Base-by-base conservation (phyloP, 2,113 vertebrate genomes). In the Gambusia holbrooki region DNA sequence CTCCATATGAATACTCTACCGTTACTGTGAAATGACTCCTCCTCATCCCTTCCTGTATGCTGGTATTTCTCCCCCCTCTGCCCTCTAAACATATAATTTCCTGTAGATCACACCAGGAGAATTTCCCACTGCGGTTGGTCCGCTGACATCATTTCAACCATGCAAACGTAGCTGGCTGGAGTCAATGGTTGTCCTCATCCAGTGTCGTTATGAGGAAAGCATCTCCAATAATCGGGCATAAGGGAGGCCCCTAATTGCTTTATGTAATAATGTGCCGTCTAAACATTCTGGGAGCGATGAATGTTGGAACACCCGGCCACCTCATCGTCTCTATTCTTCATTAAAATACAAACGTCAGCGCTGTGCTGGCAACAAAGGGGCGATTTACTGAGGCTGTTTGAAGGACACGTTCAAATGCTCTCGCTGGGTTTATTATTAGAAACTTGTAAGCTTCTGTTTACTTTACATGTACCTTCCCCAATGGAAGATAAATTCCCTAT, bases 221-320 rank as follows among this genome's bases (percentile, higher is more conserved):
- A 88, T 86, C 85, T 86, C 88, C 85, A 82, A 88, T 62, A 83
- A 64, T 87, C 73, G 45, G 45, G 17, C 8, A 3, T 58, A 7
- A 22, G 51, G 51, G 3, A 58, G 22, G 51, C 92, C 91, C 90
- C 77, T 94, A 93, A 94, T 92, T 93, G 85, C 89, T 91, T 92
- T 94, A 92, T 91, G 92, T 92, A 93, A 94, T 92, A 90, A 90
- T 84, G 91, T 81, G 63, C 86, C 81, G 64, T 89, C 88, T 83
- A 76, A 84, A 86, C 83, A 87, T 76, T 86, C 70, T 77, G 82
- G 77, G 88, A 89, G 79, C 85, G 76, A 80, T 88, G 85, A 92
- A 89, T 89, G 81, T 91, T 89, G 83, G 88, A 33, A 70, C 81
- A n/a, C 76, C 84, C 87, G 82, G 60, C 65, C 40, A 80, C 85